Base-by-base conservation (phyloP, 1,140 invertebrate species). In the Aethina tumida region DNA sequence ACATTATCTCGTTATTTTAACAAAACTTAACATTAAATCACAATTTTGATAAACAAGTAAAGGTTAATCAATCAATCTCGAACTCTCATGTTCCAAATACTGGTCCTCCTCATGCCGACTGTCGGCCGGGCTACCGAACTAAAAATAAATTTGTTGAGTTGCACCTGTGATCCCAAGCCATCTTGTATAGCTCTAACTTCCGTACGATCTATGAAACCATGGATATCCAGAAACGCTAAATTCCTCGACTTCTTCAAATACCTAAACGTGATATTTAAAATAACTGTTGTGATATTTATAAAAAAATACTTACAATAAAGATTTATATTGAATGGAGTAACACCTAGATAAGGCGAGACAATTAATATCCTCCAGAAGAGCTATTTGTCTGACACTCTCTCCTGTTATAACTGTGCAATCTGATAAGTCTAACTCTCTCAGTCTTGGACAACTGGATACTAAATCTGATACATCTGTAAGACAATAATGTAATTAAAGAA, bases 71-170 rank as follows among this genome's bases (percentile, higher is more conserved):
- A n/a, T 70, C 52, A 87, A 64, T 92, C 88, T 57, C 86, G 69
- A 21, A 89, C 88, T 43, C 83, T 65, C 4, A 88, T 62, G 2
- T 82, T 82, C 89, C 89, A 95, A 53, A 95, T 83, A 16, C 85
- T 90, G 0, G 87, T 90, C 50, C 87, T 68, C 47, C 80, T 65
- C 8, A 80, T 74, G 1, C 87, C 88, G 7, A 91, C 85, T 1
- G 89, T 93, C 0, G 90, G 90, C 19, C 90, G 64, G 1, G 89
- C 86, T 14, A 94, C 76, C 2, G 79, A 82, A 47, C 86, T 87
- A 63, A 81, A 84, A 36, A 71, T 68, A 47, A 71, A 75, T 52
- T 76, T 74, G 54, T 84, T 84, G 16, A 84, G 68, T 52, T 74
- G 66, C 12, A 79, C 68, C 26, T 60, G 50, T 3, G 53, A 50